Percentiles rank a stretch among this genome's conserved stretches.
Conservation (phyloP, 2,888 invertebrate species). For the Crioceris asparagi region DNA sequence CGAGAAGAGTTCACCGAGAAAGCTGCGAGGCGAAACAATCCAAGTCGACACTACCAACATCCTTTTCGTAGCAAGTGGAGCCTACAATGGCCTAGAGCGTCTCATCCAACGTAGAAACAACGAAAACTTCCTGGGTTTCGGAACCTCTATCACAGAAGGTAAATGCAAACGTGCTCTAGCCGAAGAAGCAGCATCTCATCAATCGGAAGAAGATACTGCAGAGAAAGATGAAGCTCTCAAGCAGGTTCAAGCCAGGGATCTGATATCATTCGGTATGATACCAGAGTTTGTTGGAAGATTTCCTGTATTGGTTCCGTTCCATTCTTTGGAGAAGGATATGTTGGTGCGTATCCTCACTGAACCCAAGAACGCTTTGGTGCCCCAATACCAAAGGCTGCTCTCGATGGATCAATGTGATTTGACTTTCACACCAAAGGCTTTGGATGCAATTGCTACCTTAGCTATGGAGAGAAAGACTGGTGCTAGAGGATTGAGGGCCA, state of each 20-base stretch:
- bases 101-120: slow-evolving; percentile 76
- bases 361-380: slow-evolving; percentile 92
- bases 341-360: slow-evolving; percentile 93
- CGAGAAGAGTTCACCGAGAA: slow-evolving; percentile 83
- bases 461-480: slow-evolving; percentile 97
- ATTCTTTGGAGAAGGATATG: slow-evolving; percentile 83
- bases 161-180: slow-evolving; percentile 75
- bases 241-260: slow-evolving; percentile 87
- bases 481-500: slow-evolving; percentile 88
- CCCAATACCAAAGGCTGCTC: slow-evolving; percentile 92
- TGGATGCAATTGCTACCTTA: slow-evolving; percentile 76
- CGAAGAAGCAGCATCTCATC: slow-evolving; percentile 52
- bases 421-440: slow-evolving; percentile 78
- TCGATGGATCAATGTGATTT: slow-evolving; percentile 93
- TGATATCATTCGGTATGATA: slow-evolving; percentile 97
- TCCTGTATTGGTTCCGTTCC: slow-evolving; percentile 96
- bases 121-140: slow-evolving; percentile 89
- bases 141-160: slow-evolving; percentile 64
- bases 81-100: slow-evolving; percentile 93
- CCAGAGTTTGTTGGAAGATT: slow-evolving; percentile 94
- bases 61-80: slow-evolving; percentile 96
- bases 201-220: slow-evolving; percentile 62
- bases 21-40: slow-evolving; percentile 87
- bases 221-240: slow-evolving; percentile 74
- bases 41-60: slow-evolving; percentile 99